Conservation (phyloP, 2,113 vertebrate genomes). For the Leptobrachium leishanense region DNA sequence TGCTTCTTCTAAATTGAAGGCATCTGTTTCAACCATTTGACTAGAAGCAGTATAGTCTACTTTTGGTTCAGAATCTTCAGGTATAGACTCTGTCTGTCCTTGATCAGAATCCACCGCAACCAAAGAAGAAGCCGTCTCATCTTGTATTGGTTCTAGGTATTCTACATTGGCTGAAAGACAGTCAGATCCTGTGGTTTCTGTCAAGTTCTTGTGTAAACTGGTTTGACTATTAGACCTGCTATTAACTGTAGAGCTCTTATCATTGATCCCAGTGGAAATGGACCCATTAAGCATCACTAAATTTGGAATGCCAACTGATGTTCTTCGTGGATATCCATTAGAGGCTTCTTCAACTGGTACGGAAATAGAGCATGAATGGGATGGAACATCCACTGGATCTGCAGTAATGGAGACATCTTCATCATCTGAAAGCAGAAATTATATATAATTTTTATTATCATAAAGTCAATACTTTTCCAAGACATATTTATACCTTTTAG, state of each 20-base stretch:
- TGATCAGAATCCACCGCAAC: constrained; percentile 57
- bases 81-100: constrained; percentile 54
- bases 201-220: constrained; percentile 62
- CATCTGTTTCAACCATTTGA: constrained; percentile 54
- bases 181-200: constrained; percentile 55
- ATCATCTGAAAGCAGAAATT: constrained; percentile 74
- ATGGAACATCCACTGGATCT: constrained; percentile 70
- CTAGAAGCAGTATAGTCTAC: constrained; percentile 52
- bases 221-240: constrained; percentile 54
- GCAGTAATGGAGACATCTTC: constrained; percentile 86
- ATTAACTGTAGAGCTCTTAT: constrained; percentile 55
- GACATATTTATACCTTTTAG: neutral
- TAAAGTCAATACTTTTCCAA: neutral
- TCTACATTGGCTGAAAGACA: constrained; percentile 52
- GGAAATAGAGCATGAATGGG: constrained; percentile 61
- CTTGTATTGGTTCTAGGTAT: constrained; percentile 52
- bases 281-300: constrained; percentile 68
- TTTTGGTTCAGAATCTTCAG: constrained; percentile 50
- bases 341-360: constrained; percentile 58
- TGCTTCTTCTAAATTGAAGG: constrained; percentile 52
- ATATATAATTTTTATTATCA: too few relatives aligned
- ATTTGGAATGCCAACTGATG: constrained; percentile 65
- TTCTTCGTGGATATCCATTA: constrained; percentile 58
- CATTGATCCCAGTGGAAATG: constrained; percentile 51
- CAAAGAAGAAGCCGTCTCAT: constrained; percentile 52